A percentile compares a stretch with the other conserved stretches of the same genome.
Evolutionary conservation across 2,113 vertebrate genomes (phyloP).

Genomic region (Argyrosomus japonicus): DNA sequence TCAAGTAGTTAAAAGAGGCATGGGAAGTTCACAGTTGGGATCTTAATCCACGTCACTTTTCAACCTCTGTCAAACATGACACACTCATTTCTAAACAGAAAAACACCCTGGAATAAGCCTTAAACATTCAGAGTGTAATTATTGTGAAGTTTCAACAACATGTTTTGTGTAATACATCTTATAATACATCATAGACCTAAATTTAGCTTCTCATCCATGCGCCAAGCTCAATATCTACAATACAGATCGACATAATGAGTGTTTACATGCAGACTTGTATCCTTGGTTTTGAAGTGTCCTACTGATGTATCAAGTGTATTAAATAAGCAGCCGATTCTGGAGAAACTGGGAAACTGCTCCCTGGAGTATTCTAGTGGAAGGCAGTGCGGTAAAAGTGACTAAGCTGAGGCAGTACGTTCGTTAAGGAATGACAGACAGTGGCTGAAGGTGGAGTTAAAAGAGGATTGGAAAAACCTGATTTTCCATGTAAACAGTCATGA

Average conservation of each 20-base stretch:
- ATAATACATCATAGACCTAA: background rate
- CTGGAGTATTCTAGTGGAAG: background rate
- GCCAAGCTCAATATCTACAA: background rate
- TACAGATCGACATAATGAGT: background rate
- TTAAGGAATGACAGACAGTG: background rate
- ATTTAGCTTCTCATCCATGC: background rate
- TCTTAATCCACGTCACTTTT: constrained; percentile 1
- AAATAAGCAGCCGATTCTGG: background rate
- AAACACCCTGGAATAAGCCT: background rate
- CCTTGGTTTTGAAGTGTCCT: background rate
- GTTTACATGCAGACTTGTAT: background rate
- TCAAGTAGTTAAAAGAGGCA: background rate
- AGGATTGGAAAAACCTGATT: background rate
- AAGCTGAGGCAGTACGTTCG: too few species aligned
- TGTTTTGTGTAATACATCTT: background rate
- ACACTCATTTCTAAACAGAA: background rate
- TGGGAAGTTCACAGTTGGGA: background rate
- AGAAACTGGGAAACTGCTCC: background rate
- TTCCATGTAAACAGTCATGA: background rate
- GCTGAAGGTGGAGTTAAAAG: background rate
- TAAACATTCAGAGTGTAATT: background rate
- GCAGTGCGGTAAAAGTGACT: too few species aligned
- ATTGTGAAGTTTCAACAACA: background rate
- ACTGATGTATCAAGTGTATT: background rate
- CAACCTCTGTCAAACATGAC: background rate